phyloP scores from a whole-genome alignment of 2,888 invertebrate species.

The Hemistola chrysoprasaria region DNA sequence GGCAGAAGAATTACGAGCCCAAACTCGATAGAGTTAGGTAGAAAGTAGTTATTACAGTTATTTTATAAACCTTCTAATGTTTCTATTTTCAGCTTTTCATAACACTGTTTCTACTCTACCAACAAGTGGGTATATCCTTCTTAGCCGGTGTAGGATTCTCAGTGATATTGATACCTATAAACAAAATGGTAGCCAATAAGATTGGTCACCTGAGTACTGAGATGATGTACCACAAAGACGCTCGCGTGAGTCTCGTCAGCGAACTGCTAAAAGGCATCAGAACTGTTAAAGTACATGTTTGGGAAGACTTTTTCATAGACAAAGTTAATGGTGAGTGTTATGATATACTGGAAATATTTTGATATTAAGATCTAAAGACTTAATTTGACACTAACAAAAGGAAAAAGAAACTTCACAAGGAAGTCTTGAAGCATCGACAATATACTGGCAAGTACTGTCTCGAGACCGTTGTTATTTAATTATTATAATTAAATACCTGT shows the following conservation, averaged over 20 bases:
- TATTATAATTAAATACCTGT: no score
- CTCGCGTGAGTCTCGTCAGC: slow-evolving; percentile 91
- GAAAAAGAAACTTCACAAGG: no score
- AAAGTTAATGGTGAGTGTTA: slow-evolving; percentile 84
- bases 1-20: no score
- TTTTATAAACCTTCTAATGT: not conserved
- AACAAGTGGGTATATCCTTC: slow-evolving; percentile 95
- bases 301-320: slow-evolving; percentile 93
- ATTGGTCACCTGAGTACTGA: slow-evolving; percentile 92
- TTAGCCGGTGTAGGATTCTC: slow-evolving; percentile 95
- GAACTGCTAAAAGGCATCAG: slow-evolving; percentile 94
- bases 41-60: not conserved
- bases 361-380: no score
- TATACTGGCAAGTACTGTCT: no score
- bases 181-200: slow-evolving; percentile 93
- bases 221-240: slow-evolving; percentile 96
- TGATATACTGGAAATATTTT: no score
- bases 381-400: no score
- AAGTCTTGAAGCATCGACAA: no score
- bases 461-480: no score
- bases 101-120: slow-evolving; percentile 91
- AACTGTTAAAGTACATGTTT: slow-evolving; percentile 95
- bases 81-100: slow-evolving; percentile 85
- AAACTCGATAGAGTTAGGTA: no score
- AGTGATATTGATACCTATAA: slow-evolving; percentile 94